Evolutionary conservation across 2,113 vertebrate genomes (phyloP).

Genomic region (Pachyramphus minor): DNA sequence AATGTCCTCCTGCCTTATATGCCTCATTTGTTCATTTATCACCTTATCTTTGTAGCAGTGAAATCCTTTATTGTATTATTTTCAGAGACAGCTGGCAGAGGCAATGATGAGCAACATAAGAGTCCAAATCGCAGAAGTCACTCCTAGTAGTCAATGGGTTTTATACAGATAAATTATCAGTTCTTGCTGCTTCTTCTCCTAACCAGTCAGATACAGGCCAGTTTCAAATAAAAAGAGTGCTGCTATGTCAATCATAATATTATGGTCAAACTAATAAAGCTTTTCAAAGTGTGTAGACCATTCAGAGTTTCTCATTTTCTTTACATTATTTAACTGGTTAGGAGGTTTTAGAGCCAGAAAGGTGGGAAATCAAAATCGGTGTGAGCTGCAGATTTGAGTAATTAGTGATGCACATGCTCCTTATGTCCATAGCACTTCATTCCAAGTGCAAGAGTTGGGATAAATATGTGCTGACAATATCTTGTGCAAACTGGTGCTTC

Average conservation of each 20-base stretch:
- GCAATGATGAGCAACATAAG: background rate
- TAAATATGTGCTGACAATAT: background rate
- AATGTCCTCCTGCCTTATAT: background rate
- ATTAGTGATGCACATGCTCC: background rate
- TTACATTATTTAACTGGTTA: background rate
- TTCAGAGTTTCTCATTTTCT: background rate
- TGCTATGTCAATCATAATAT: background rate
- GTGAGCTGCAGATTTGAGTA: background rate
- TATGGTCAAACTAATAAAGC: background rate
- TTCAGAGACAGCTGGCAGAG: background rate
- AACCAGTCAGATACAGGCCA: background rate
- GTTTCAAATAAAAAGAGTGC: background rate
- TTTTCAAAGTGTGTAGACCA: background rate
- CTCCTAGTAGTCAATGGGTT: background rate
- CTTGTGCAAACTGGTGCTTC: background rate
- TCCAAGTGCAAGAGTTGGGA: background rate
- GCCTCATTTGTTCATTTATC: background rate
- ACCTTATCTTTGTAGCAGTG: background rate
- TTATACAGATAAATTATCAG: background rate
- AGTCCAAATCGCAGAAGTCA: background rate
- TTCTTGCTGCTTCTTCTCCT: background rate
- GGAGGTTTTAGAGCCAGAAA: background rate
- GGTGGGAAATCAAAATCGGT: background rate
- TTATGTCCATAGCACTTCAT: background rate
- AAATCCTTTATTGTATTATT: background rate